These are phyloP conservation scores for Heteractis magnifica DNA, from an alignment of 92 coral and sea anemone genomes.

Conservation along the genomic window DNA sequence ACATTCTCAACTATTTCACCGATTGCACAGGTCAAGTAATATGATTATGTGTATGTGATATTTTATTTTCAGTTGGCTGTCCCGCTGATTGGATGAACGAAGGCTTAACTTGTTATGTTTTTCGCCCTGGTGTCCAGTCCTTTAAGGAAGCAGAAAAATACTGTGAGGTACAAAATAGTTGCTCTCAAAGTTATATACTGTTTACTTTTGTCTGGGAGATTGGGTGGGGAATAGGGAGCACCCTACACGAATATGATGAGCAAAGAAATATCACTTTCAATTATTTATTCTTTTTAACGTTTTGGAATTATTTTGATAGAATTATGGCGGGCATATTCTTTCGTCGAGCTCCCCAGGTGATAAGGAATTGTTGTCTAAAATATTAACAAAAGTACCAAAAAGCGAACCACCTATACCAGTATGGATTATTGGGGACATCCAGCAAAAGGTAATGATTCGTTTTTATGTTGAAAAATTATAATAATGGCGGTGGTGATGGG, in stretches of 20 bases:
- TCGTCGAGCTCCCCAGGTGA: slow-evolving; percentile 43
- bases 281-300: neutral
- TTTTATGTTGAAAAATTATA: neutral
- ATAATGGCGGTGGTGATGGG: too few relatives aligned
- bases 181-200: too few relatives aligned
- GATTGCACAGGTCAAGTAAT: too few relatives aligned
- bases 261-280: neutral
- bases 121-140: slow-evolving; percentile 47
- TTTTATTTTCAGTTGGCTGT: slow-evolving; percentile 46
- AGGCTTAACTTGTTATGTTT: slow-evolving; percentile 45
- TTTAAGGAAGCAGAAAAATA: slow-evolving; percentile 50
- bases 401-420: slow-evolving; percentile 26
- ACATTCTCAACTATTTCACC: neutral
- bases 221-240: too few relatives aligned
- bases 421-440: slow-evolving; percentile 40
- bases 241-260: too few relatives aligned
- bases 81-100: slow-evolving; percentile 58
- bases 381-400: slow-evolving; percentile 21
- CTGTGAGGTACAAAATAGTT: slow-evolving; percentile 43
- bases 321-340: slow-evolving; percentile 59
- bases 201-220: too few relatives aligned
- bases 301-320: slow-evolving; percentile 24
- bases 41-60: neutral
- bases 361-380: slow-evolving; percentile 33
- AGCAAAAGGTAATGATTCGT: slow-evolving; percentile 23